A percentile compares a stretch with the other conserved stretches of the same genome.
phyloP scores from a whole-genome alignment of 2,113 vertebrate species.

The Glaucidium brasilianum region DNA sequence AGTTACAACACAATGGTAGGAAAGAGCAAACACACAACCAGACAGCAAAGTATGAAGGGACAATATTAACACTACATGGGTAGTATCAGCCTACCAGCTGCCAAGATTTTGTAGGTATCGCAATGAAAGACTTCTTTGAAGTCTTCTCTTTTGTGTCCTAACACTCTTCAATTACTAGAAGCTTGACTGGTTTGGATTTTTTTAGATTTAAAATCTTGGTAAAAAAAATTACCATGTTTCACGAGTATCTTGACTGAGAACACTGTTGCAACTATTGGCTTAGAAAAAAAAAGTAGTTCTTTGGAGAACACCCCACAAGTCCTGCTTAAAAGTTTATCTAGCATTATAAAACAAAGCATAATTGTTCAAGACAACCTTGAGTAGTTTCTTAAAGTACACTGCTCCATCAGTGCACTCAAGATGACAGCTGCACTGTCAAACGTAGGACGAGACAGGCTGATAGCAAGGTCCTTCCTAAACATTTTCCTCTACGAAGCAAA shows the following conservation, averaged over 20 bases:
- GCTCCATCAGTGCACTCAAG: background rate
- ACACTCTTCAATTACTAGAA: background rate
- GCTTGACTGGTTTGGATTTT: background rate
- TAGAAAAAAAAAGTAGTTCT: background rate
- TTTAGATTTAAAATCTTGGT: background rate
- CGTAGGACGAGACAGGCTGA: background rate
- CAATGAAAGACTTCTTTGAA: background rate
- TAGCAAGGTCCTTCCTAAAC: background rate
- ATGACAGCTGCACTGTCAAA: background rate
- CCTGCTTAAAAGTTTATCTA: conserved; percentile 18
- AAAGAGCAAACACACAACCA: background rate
- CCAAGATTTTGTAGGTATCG: background rate
- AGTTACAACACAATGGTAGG: background rate
- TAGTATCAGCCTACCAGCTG: background rate
- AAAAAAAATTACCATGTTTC: background rate
- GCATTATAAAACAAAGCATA: conserved; percentile 7
- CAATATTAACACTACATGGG: background rate
- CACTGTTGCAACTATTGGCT: background rate
- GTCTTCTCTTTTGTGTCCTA: background rate
- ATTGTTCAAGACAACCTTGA: background rate
- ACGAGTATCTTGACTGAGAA: background rate
- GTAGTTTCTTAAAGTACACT: background rate
- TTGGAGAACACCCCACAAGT: background rate
- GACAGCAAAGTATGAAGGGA: background rate
- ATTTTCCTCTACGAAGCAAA: background rate